These are phyloP conservation scores for Xestobium rufovillosum DNA, from an alignment of 2,888 invertebrate species.

Conservation along the genomic window DNA sequence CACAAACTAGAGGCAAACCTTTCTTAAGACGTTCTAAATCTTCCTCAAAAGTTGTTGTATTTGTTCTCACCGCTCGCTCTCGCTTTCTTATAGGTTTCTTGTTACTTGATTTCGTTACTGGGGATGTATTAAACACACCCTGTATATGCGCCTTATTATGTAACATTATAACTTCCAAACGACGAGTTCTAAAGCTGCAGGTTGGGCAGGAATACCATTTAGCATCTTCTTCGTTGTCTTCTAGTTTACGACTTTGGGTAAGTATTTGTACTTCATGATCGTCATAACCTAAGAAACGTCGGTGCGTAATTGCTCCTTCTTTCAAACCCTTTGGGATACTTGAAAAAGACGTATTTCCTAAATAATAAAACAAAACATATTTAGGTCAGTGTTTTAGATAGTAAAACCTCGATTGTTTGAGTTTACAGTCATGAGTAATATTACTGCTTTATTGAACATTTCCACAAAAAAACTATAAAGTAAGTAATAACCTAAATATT, in stretches of 20 bases:
- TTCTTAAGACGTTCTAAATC: slow-evolving; percentile 28
- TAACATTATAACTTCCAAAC: slow-evolving; percentile 65
- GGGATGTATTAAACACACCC: slow-evolving; percentile 34
- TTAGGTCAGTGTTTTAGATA: no score
- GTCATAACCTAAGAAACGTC: slow-evolving; percentile 43
- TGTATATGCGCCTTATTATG: slow-evolving; percentile 65
- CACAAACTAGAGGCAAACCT: slow-evolving; percentile 23
- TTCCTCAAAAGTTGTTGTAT: slow-evolving; percentile 29
- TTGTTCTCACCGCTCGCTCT: slow-evolving; percentile 23
- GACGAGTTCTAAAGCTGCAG: slow-evolving; percentile 52
- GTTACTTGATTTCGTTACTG: slow-evolving; percentile 20
- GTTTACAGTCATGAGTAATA: no score
- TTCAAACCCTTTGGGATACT: no score
- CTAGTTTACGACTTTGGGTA: slow-evolving; percentile 48
- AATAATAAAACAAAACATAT: no score
- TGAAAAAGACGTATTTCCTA: no score
- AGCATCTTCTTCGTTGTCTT: slow-evolving; percentile 1
- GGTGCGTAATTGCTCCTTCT: slow-evolving; percentile 40
- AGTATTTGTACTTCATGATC: slow-evolving; percentile 58
- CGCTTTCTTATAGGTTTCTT: slow-evolving; percentile 22
- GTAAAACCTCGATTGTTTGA: no score
- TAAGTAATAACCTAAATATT: no score
- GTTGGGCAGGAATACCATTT: slow-evolving; percentile 44
- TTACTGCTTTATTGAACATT: no score
- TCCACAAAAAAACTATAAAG: no score